These are phyloP conservation scores for Melinaea marsaeus DNA, from an alignment of 2,888 invertebrate genomes.

Conservation along the genomic window DNA sequence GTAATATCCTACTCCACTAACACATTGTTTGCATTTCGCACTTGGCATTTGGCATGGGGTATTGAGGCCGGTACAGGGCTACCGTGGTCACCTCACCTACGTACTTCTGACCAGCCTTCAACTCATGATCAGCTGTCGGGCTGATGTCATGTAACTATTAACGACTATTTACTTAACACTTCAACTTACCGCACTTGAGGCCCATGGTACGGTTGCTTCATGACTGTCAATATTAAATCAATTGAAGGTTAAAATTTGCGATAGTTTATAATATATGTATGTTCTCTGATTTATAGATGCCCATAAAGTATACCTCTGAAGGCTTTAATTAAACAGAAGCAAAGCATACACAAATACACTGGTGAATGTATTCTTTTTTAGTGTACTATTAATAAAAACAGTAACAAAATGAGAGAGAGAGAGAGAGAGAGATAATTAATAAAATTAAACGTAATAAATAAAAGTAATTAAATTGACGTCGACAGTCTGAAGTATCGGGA, in stretches of 20 bases:
- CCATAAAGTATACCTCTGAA: not conserved
- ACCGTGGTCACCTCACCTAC: slow-evolving; percentile 47
- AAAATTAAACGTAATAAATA: slow-evolving; percentile 21
- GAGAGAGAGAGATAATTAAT: slow-evolving; percentile 27
- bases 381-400: slow-evolving; percentile 13
- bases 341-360: not conserved
- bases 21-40: slow-evolving; percentile 22
- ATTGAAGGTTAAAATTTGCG: not conserved
- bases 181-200: slow-evolving; percentile 32
- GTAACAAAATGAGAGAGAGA: slow-evolving; percentile 13
- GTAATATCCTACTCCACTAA: not conserved
- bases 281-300: not conserved
- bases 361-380: slow-evolving; percentile 8
- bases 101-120: slow-evolving; percentile 66
- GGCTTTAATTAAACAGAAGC: not conserved
- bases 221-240: not conserved
- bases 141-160: slow-evolving; percentile 62
- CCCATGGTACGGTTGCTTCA: slow-evolving; percentile 21
- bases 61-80: slow-evolving; percentile 48
- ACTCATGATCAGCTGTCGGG: slow-evolving; percentile 64
- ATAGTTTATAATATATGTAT: not conserved
- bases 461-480: slow-evolving; percentile 25
- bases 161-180: slow-evolving; percentile 52
- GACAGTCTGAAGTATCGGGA: slow-evolving; percentile 28
- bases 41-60: slow-evolving; percentile 15